Conservation (phyloP, 2,888 invertebrate species). For the Nasonovia ribisnigri region DNA sequence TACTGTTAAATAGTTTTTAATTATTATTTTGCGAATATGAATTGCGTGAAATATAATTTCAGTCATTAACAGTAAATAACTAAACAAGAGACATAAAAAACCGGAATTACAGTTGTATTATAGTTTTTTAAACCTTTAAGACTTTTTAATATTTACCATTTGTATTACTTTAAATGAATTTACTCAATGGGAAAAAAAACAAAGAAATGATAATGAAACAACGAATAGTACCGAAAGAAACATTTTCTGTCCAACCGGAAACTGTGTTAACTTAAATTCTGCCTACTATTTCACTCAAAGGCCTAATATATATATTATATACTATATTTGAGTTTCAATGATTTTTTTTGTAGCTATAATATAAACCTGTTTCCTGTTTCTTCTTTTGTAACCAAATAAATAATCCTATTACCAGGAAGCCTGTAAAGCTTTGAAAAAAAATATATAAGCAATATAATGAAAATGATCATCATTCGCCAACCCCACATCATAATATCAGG, state of each 20-base stretch:
- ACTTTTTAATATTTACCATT: slow-evolving; percentile 37
- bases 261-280: slow-evolving; percentile 10
- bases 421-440: not conserved
- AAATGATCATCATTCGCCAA: slow-evolving; percentile 1
- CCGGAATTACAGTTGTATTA: not conserved
- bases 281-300: slow-evolving; percentile 29
- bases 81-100: not conserved
- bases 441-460: slow-evolving; percentile 9
- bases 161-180: slow-evolving; percentile 21
- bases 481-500: not conserved
- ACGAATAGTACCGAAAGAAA: not conserved
- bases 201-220: slow-evolving; percentile 29
- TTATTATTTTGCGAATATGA: not conserved
- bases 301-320: not conserved
- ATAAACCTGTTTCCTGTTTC: slow-evolving; percentile 54
- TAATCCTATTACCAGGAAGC: slow-evolving; percentile 39
- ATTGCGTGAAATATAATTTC: not conserved
- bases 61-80: not conserved
- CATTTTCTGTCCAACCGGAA: slow-evolving; percentile 33
- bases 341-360: slow-evolving; percentile 31
- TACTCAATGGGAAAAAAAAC: not conserved
- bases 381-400: slow-evolving; percentile 29
- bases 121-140: slow-evolving; percentile 30
- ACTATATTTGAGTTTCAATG: not conserved
- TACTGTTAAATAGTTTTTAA: not conserved